Base-by-base conservation (phyloP, 2,888 invertebrate genomes). In the Heliothis peltigera region DNA sequence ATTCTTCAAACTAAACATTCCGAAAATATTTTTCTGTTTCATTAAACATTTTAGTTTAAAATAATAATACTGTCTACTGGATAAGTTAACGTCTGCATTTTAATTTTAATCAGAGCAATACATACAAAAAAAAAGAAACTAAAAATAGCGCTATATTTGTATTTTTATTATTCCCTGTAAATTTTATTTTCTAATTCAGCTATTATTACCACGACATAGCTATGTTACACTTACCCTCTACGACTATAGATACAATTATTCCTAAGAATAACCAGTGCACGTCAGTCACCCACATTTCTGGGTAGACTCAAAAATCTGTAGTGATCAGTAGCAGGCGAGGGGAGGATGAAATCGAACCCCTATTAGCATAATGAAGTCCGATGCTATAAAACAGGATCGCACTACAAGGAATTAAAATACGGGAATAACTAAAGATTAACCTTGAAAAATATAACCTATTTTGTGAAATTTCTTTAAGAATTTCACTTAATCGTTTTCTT, bases 311-410 rank as follows among this genome's bases (percentile, higher is more conserved):
- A 81, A 84, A 87, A 84, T 85, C 83, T 81, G 78, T 75, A 81
- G 81, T 70, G 80, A 84, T 84, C 82, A 75, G 72, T 72, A 70
- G 70, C 74, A 56, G 64, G 77, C 81, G 73, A 73, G 81, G 80
- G 81, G 75, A 67, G 83, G 83, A 65, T 82, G 90, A 87, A 91
- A 89, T 87, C 87, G 89, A 89, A 86, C 82, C 87, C 89, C 89
- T 87, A 91, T 92, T 92, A 92, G 85, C 91, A 91, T 92, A 91
- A 92, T 91, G 89, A 91, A 90, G 87, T 88, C 86, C 84, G 84
- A 88, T 84, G 88, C 86, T 84, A 90, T 91, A 91, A 91, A 91
- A 90, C 85, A 87, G 84, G 85, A 85, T 84, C 86, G 84, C 70
- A 76, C 43, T 49, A 67, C 77, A 58, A 59, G 54, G 71, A 81